phyloP scores from a whole-genome alignment of 2,797 vertebrate genomes.

The Anomalospiza imberbis region DNA sequence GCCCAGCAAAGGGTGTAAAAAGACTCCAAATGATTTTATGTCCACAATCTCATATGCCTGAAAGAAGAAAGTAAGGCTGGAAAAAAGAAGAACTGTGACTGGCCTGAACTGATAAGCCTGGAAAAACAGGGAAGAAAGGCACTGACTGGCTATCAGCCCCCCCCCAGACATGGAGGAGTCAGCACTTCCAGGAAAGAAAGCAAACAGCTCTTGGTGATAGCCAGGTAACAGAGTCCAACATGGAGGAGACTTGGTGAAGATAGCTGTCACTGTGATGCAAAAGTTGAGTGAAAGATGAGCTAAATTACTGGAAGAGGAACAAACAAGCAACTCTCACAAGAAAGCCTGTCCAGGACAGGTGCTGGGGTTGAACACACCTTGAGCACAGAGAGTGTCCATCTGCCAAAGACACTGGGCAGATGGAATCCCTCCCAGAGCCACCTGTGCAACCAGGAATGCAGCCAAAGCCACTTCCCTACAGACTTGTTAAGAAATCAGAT shows the following conservation, averaged over 20 bases:
- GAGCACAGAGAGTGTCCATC: background rate
- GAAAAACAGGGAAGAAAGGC: background rate
- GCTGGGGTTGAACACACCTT: constrained; percentile 11
- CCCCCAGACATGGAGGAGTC: background rate
- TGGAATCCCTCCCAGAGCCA: constrained; percentile 28
- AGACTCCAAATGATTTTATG: background rate
- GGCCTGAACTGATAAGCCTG: background rate
- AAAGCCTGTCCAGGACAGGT: background rate
- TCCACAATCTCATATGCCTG: background rate
- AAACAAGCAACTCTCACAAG: background rate
- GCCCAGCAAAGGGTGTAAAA: background rate
- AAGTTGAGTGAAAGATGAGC: background rate
- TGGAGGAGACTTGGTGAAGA: background rate
- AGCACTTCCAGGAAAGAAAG: background rate
- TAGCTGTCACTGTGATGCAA: background rate
- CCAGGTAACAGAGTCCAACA: background rate
- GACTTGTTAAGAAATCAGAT: constrained; percentile 21
- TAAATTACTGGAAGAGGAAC: background rate
- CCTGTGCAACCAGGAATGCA: background rate
- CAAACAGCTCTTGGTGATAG: background rate
- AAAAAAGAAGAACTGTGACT: background rate
- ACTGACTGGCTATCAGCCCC: background rate
- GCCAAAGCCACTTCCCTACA: constrained; percentile 37
- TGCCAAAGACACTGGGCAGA: constrained; percentile 52
- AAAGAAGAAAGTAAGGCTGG: background rate